phyloP scores from a whole-genome alignment of 2,797 vertebrate species.

The Cephalopachus bancanus region DNA sequence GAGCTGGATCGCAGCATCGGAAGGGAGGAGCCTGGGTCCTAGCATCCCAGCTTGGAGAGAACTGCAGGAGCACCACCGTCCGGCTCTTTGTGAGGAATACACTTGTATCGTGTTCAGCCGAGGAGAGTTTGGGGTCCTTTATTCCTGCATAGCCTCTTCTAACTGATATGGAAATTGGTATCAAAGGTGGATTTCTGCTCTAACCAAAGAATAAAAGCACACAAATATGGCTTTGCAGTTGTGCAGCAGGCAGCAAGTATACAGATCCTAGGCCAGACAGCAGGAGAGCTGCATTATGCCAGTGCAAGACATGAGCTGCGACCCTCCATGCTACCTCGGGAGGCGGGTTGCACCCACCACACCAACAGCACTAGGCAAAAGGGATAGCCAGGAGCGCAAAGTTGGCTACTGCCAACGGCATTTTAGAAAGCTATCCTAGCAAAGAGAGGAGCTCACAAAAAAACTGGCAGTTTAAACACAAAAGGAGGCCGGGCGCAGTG shows the following conservation, averaged over 20 bases:
- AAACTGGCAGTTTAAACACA: not conserved
- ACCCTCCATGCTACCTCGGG: not conserved
- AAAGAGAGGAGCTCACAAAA: not conserved
- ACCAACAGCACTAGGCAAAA: not conserved
- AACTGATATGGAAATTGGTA: not conserved
- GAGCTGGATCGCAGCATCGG: not conserved
- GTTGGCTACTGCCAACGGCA: not conserved
- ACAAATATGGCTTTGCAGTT: not conserved
- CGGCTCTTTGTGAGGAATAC: not conserved
- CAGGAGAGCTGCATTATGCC: not conserved
- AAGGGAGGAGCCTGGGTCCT: not conserved
- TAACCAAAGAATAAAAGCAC: not conserved
- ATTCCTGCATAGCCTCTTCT: not conserved
- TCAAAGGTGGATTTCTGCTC: not conserved
- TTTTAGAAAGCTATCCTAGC: not conserved
- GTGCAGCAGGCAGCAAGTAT: not conserved
- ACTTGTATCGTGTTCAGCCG: not conserved
- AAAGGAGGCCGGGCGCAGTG: no score
- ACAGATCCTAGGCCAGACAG: not conserved
- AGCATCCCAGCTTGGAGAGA: not conserved
- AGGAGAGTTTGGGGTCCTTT: not conserved
- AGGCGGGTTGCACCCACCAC: not conserved
- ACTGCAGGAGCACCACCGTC: not conserved
- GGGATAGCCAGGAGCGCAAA: no score
- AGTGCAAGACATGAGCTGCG: not conserved